These are phyloP conservation scores for Ennomos quercinarius DNA, from an alignment of 2,888 invertebrate genomes.

Conservation along the genomic window DNA sequence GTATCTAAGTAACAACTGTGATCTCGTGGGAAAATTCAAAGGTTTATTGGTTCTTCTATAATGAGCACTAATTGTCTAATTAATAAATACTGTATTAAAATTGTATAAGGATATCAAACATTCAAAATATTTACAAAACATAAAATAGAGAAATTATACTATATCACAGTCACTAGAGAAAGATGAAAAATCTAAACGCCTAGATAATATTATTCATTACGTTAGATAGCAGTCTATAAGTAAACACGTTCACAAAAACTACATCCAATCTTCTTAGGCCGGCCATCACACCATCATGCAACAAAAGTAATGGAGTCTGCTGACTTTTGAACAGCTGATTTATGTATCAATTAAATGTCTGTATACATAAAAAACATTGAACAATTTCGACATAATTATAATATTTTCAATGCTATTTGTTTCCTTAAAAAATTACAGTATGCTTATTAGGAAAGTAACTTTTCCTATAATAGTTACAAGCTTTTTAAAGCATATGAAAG, in stretches of 20 bases:
- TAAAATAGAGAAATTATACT: slow-evolving; percentile 77
- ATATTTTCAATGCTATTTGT: too few relatives aligned
- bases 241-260: slow-evolving; percentile 52
- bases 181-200: slow-evolving; percentile 69
- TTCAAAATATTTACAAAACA: slow-evolving; percentile 78
- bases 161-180: slow-evolving; percentile 84
- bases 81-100: slow-evolving; percentile 76
- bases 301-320: slow-evolving; percentile 1
- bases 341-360: too few relatives aligned
- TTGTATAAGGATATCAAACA: slow-evolving; percentile 84
- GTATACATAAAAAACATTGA: too few relatives aligned
- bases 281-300: slow-evolving; percentile 53
- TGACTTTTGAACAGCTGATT: too few relatives aligned
- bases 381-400: too few relatives aligned
- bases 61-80: slow-evolving; percentile 37
- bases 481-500: too few relatives aligned
- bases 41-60: slow-evolving; percentile 42
- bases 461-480: too few relatives aligned
- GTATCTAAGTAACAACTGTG: slow-evolving; percentile 53
- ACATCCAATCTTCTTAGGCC: slow-evolving; percentile 55
- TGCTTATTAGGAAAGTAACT: too few relatives aligned
- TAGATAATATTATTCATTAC: slow-evolving; percentile 51
- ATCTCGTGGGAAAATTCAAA: slow-evolving; percentile 43
- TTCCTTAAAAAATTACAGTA: too few relatives aligned
- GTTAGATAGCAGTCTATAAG: slow-evolving; percentile 74